Base-by-base conservation (phyloP, 35 echinoderm and acorn worm species). In the Acanthaster planci region DNA sequence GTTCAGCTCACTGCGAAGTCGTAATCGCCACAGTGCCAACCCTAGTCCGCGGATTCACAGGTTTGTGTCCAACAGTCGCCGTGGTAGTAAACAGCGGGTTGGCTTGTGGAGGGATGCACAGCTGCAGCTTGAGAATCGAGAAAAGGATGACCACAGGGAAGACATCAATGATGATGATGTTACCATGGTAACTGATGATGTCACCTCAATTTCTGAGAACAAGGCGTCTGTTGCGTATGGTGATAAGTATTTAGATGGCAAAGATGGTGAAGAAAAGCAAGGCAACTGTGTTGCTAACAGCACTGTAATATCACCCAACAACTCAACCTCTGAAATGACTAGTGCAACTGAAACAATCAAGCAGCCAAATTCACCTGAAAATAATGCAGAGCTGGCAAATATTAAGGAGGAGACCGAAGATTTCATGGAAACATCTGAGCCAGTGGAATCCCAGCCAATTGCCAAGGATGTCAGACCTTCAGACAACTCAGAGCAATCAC, bases 1-100 rank as follows among this genome's bases (percentile, higher is more conserved):
- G n/a, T 89, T 89, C 21, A 89, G 87, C 51, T 89, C 87, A 42
- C 47, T 89, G 38, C 32, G 87, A n/a, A 89, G 87, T 56, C 87
- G 87, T 37, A 89, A 89, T 30, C 78, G 87, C 7, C 87, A 89
- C 27, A 89, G 87, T 82, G 53, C 87, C 18, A 89, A 89, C 75
- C 87, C 87, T 3, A 89, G 75, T 78, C 87, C 87, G 21, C 80
- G 80, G 57, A 89, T 89, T 39, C 87, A 89, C 38, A 76, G 76
- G 51, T 77, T 42, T 17, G 72, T 81, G 51, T 17, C 51, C 21
- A 38, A 51, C 52, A 58, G 18, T 59, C 53, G 32, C 21, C 52
- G 40, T 34, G 55, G 2, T 54, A 54, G 10, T 55, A 83, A 21
- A 83, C 81, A 12, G 8, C 35, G 19, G 39, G 55, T 16, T 23